Percentiles rank a stretch among this genome's conserved stretches.
Conservation (phyloP, 1,140 invertebrate species). For the Solenopsis fugax region DNA sequence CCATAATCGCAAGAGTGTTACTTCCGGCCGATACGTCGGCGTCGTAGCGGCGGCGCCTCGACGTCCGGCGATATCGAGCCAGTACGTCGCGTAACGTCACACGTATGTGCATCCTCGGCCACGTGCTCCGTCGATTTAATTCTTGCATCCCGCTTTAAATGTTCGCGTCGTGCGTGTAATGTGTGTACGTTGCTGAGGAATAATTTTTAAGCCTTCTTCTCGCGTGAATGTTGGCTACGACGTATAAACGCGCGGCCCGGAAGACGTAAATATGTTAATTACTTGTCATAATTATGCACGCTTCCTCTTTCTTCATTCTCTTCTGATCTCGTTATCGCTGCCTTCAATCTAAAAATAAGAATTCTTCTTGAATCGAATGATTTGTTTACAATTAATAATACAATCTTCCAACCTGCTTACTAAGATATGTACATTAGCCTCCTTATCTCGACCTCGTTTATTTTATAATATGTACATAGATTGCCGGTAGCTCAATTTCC, state of each 20-base stretch:
- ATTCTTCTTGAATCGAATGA: not conserved
- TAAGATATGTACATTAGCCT: not conserved
- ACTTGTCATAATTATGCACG: not conserved
- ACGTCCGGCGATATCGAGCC: slow-evolving; percentile 65
- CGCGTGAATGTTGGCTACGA: slow-evolving; percentile 76
- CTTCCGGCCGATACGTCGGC: slow-evolving; percentile 53
- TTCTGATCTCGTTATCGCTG: not conserved
- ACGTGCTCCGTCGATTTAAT: slow-evolving; percentile 77
- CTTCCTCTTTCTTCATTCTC: not conserved
- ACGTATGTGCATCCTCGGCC: slow-evolving; percentile 60
- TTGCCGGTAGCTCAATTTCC: not conserved
- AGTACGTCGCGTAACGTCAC: slow-evolving; percentile 75
- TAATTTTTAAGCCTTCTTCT: slow-evolving; percentile 33
- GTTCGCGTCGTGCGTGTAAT: slow-evolving; percentile 6
- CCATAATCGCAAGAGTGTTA: slow-evolving; percentile 46
- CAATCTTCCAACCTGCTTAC: not conserved
- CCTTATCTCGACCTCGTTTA: not conserved
- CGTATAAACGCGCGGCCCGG: slow-evolving; percentile 66
- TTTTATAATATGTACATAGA: not conserved
- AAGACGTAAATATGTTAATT: slow-evolving; percentile 71
- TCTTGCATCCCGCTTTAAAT: slow-evolving; percentile 24
- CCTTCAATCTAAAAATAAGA: not conserved
- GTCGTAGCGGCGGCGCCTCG: slow-evolving; percentile 67
- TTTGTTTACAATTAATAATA: not conserved
- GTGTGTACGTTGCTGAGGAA: slow-evolving; percentile 53